Evolutionary conservation across 2,888 invertebrate genomes (phyloP), one percentile per base, ranked within the genome.

Genomic region (Pardosa pseudoannulata): DNA sequence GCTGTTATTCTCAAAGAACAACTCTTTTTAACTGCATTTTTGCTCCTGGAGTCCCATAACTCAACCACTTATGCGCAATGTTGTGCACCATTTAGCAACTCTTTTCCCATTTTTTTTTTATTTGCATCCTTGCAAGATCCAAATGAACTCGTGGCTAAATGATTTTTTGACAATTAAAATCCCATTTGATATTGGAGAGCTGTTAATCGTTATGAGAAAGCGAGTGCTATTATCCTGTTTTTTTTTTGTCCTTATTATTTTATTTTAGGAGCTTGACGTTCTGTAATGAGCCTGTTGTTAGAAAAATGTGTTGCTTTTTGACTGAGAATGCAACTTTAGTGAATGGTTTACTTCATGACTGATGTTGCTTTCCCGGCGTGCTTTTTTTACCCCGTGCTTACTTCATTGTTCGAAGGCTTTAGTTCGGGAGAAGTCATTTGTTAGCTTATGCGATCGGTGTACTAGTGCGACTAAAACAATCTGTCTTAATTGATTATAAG

Each of bases 81-180:
- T 19, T 3, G 16, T 23, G 36, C 23, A 27, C 32, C 67, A 28
- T 68, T 81, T 73, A 74, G 67, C n/a, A n/a, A 65, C 74, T 68
- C 28, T 67, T 56, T 76, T 74, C n/a, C n/a, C 9, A 28, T 29
- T 9, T 28, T 46, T 31, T n/a, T n/a, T n/a, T n/a, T n/a, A n/a
- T n/a, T n/a, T n/a, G n/a, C n/a, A n/a, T n/a, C n/a, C n/a, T 56
- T 31, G 7, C 23, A 19, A 29, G 28, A 56, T 28, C 67, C 19
- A 36, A 13, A 41, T 81, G 41, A 46, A 28, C 28, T 65, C 16
- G n/a, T 82, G 76, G 82, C 82, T 82, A 76, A 76, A 46, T 82
- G 82, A 82, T 82, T 82, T 82, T 76, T 71, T 50, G 32, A 82
- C 82, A 76, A 82, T 82, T 82, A 82, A 82, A 82, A 82, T 32